Conservation (phyloP, 2,888 invertebrate genomes). For the Hipparchia semele region DNA sequence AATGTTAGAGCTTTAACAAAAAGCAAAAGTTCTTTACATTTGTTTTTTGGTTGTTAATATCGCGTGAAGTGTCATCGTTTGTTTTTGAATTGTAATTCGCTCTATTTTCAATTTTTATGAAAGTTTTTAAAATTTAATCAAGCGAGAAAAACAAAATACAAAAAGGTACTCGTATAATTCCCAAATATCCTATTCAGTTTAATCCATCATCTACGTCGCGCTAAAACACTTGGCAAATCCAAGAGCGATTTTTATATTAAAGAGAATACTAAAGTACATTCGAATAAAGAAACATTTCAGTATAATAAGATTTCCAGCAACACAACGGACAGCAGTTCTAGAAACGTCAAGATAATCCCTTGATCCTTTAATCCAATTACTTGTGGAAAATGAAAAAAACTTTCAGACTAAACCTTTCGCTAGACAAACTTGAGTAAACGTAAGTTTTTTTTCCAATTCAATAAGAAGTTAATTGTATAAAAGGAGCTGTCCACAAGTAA, state of each 20-base stretch:
- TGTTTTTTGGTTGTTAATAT: not conserved
- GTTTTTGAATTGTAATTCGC: not conserved
- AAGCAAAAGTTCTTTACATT: not conserved
- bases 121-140: not conserved
- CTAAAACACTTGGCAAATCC: constrained; percentile 2
- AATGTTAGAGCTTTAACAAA: not conserved
- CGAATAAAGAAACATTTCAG: constrained; percentile 23
- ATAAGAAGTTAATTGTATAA: constrained; percentile 71
- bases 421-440: constrained; percentile 46
- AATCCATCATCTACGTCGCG: constrained; percentile 13
- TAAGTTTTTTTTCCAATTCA: constrained; percentile 57
- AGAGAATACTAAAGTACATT: constrained; percentile 15
- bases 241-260: constrained; percentile 17
- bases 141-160: not conserved
- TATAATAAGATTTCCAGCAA: constrained; percentile 24
- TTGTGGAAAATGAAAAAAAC: constrained; percentile 39
- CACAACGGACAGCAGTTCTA: constrained; percentile 26
- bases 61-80: not conserved
- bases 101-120: not conserved
- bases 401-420: constrained; percentile 39
- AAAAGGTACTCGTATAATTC: not conserved
- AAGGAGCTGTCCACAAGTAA: constrained; percentile 71
- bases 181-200: not conserved
- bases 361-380: constrained; percentile 34
- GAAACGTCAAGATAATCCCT: constrained; percentile 31